A percentile compares a stretch with the other conserved stretches of the same genome.
These are phyloP conservation scores for Stenodera caucasica DNA, from an alignment of 2,888 invertebrate species.

Conservation along the genomic window DNA sequence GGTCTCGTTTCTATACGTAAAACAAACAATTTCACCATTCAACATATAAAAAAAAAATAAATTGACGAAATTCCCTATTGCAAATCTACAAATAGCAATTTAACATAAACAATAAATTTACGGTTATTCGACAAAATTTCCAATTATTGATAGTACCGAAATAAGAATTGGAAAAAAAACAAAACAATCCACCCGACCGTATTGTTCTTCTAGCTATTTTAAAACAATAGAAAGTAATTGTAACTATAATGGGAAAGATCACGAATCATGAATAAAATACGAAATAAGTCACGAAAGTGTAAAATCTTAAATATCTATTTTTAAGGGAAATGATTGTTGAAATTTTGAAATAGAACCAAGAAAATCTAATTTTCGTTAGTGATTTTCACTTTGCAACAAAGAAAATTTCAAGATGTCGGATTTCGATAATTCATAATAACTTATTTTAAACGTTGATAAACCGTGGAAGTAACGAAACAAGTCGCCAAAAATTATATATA, in stretches of 20 bases:
- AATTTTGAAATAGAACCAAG: too few species aligned
- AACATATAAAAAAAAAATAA: background rate
- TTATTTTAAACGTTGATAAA: background rate
- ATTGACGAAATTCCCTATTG: background rate
- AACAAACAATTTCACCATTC: background rate
- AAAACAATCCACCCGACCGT: background rate
- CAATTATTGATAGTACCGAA: too few species aligned
- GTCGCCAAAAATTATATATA: conserved; percentile 1
- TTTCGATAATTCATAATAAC: background rate
- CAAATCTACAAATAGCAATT: background rate
- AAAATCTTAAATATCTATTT: conserved; percentile 11
- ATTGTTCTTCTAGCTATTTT: conserved; percentile 3
- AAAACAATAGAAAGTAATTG: conserved; percentile 29
- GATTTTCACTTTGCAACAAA: too few species aligned
- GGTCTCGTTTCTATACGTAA: background rate
- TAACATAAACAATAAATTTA: too few species aligned
- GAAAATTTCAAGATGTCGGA: too few species aligned
- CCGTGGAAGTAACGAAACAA: background rate
- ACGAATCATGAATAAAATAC: conserved; percentile 29
- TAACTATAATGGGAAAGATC: conserved; percentile 18
- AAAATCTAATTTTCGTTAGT: too few species aligned
- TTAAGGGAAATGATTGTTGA: too few species aligned
- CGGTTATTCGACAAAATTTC: too few species aligned
- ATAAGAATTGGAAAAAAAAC: background rate
- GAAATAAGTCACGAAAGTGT: conserved; percentile 34